Evolutionary conservation across 2,888 invertebrate species (phyloP), one percentile per base, ranked within the genome.

Genomic region (Azorinus chamasolen): DNA sequence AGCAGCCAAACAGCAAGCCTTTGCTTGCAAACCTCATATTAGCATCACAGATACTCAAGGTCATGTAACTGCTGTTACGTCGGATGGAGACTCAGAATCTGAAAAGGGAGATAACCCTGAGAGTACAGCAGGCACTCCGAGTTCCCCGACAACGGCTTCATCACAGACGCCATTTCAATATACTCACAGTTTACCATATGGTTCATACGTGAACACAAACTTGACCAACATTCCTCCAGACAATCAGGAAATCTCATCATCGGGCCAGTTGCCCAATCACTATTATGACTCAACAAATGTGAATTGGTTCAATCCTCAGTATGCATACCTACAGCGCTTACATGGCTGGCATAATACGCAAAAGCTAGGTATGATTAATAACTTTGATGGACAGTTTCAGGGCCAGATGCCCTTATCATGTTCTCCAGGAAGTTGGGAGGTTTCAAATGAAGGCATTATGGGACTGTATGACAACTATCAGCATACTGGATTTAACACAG

Each of bases 11-110:
- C 80, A 85, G 58, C 72, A 80, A 43, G 85, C 87, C 58, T 89
- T 84, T 59, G 77, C 86, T 62, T 90, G 68, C 82, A 96, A 90
- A 91, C 97, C 98, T 0, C 97, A 97, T 93, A 98, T 98, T 75
- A 97, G 97, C 85, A 95, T 98, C 12, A 98, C 98, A 0, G 98
- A 98, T 91, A 97, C 97, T 62, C 94, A 96, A 63, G 98, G 98
- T 64, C 93, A 93, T 80, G 93, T 93, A 74, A 93, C 89, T 16
- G 87, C 88, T 57, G 90, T 91, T 27, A 79, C 84, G 12, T 83
- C 86, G 1, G 83, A 84, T 50, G 83, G 84, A 46, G 86, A 85
- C 53, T 79, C 75, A 22, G 82, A 79, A 39, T 71, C 78, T n/a
- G 83, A 83, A 27, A 77, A 76, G 27, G 81, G 81, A 46, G 75